A percentile compares a stretch with the other conserved stretches of the same genome.
Evolutionary conservation across 2,888 invertebrate genomes (phyloP).

Genomic region (Macroteleia sp.): DNA sequence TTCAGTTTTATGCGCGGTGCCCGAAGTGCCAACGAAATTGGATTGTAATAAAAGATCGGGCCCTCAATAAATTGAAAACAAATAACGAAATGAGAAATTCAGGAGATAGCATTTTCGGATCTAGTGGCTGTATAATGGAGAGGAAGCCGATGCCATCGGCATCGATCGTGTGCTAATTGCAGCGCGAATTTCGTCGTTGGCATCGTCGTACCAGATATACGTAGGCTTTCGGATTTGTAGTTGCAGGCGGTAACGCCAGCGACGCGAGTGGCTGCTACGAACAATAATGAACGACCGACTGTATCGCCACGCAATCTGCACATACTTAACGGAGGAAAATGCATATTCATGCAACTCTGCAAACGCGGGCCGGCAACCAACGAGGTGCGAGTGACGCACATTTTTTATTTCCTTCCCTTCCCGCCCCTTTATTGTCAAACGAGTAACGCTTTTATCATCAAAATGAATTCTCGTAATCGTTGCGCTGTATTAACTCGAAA

Average conservation of each 20-base stretch:
- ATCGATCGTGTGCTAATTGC: constrained; percentile 76
- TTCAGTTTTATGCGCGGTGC: not conserved
- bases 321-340: constrained; percentile 83
- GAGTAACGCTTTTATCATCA: constrained; percentile 64
- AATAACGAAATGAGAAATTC: constrained; percentile 22
- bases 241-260: constrained; percentile 69
- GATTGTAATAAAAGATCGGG: not conserved
- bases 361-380: constrained; percentile 69
- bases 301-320: constrained; percentile 82
- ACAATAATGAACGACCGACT: constrained; percentile 83
- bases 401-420: constrained; percentile 65
- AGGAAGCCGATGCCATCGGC: constrained; percentile 69
- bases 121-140: constrained; percentile 51
- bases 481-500: constrained; percentile 52
- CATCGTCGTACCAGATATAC: constrained; percentile 65
- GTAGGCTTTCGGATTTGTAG: constrained; percentile 73
- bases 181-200: constrained; percentile 72
- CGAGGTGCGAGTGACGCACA: constrained; percentile 72
- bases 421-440: constrained; percentile 64
- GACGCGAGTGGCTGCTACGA: constrained; percentile 77
- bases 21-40: no score
- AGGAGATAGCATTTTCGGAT: constrained; percentile 35
- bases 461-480: constrained; percentile 62
- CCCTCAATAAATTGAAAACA: constrained; percentile 14
- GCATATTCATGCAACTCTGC: constrained; percentile 82